phyloP scores from a whole-genome alignment of 2,888 invertebrate genomes.

The Caenorhabditis sp. region DNA sequence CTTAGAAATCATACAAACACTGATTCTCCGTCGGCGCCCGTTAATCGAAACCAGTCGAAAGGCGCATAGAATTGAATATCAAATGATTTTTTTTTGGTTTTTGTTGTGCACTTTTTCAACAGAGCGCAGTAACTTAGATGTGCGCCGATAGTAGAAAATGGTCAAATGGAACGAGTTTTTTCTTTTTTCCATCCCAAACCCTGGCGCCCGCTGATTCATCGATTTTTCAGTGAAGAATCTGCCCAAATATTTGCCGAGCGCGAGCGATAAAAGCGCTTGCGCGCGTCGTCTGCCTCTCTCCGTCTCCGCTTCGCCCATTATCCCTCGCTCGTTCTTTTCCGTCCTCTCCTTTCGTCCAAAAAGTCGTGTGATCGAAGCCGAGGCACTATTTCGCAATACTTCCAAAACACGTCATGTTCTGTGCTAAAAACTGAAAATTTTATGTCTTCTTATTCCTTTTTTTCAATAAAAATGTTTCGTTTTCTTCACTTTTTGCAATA shows the following conservation, averaged over 20 bases:
- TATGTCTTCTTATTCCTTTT: too few relatives aligned
- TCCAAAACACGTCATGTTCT: constrained; percentile 7
- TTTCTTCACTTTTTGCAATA: neutral
- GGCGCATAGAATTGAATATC: too few relatives aligned
- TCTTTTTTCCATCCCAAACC: neutral
- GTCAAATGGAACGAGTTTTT: constrained; percentile 2
- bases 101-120: too few relatives aligned
- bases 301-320: constrained; percentile 16
- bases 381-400: constrained; percentile 33
- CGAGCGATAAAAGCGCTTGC: constrained; percentile 23
- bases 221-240: constrained; percentile 35
- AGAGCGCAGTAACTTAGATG: too few relatives aligned
- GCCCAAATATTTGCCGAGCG: constrained; percentile 45
- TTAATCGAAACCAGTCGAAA: too few relatives aligned
- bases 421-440: neutral
- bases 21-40: too few relatives aligned
- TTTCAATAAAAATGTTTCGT: constrained; percentile 9
- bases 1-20: too few relatives aligned
- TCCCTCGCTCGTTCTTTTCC: neutral
- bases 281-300: constrained; percentile 4
- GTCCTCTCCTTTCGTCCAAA: constrained; percentile 26
- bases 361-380: constrained; percentile 34
- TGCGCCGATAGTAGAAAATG: too few relatives aligned
- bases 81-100: too few relatives aligned
- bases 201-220: constrained; percentile 33